These are phyloP conservation scores for Brachionus asplanchnoidis DNA, from an alignment of 1,140 invertebrate genomes.

Conservation along the genomic window DNA sequence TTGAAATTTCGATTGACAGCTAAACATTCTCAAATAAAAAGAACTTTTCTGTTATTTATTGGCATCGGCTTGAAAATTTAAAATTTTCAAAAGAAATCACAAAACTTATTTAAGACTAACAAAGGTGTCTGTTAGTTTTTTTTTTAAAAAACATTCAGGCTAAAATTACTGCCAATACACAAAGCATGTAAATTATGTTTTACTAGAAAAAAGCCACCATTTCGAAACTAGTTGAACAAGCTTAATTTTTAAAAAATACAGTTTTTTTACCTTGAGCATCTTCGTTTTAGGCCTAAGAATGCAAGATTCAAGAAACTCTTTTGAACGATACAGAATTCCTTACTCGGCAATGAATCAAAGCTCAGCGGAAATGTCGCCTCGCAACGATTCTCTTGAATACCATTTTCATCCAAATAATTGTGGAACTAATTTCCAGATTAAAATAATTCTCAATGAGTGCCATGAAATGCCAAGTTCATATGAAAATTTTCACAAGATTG, in stretches of 20 bases:
- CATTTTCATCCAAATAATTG: background rate
- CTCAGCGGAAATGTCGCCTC: background rate
- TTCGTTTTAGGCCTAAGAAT: constrained; percentile 3
- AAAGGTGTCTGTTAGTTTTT: background rate
- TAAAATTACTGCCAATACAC: background rate
- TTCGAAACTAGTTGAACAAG: background rate
- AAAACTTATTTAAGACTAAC: background rate
- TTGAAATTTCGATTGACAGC: background rate
- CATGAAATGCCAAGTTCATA: background rate
- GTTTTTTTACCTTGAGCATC: background rate
- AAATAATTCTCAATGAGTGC: background rate
- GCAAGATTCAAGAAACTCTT: constrained; percentile 15
- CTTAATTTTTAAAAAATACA: background rate
- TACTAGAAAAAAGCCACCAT: background rate
- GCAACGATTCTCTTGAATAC: background rate
- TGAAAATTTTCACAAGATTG: background rate
- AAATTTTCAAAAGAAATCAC: background rate
- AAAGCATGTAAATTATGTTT: background rate
- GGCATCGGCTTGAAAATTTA: background rate
- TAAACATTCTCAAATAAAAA: background rate
- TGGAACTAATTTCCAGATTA: background rate
- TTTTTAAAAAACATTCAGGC: background rate
- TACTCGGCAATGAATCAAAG: background rate
- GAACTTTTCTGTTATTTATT: background rate
- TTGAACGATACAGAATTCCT: background rate